Conservation (phyloP, 2,888 invertebrate genomes). For the Cyclophora albipunctata region DNA sequence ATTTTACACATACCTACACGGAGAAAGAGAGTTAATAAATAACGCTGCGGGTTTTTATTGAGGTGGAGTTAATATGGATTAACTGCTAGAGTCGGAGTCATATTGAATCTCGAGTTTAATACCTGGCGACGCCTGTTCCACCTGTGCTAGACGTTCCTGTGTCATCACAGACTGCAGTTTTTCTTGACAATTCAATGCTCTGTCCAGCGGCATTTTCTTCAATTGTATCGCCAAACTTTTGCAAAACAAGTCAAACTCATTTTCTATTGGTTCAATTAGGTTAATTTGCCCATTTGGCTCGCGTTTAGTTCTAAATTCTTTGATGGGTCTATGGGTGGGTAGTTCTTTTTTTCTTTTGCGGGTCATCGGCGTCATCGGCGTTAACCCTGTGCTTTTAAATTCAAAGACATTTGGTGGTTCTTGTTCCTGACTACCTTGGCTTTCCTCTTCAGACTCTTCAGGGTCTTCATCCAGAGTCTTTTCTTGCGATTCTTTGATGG, state of each 20-base stretch:
- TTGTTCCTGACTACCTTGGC: conserved; percentile 3
- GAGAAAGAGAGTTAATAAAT: neutral
- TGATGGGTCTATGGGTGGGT: conserved; percentile 14
- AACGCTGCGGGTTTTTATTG: too few relatives aligned
- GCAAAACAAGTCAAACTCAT: conserved; percentile 20
- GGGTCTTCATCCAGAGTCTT: conserved; percentile 9
- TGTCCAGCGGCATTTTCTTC: conserved; percentile 17
- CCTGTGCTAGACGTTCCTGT: conserved; percentile 12
- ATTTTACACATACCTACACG: too few relatives aligned
- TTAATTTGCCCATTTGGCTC: conserved; percentile 1
- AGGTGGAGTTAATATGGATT: neutral
- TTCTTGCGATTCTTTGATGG: too few relatives aligned
- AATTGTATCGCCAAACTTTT: conserved; percentile 20
- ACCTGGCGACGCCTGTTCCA: conserved; percentile 2
- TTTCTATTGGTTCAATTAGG: conserved; percentile 4
- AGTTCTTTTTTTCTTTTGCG: too few relatives aligned
- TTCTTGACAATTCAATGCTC: conserved; percentile 16
- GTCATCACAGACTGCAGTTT: conserved; percentile 17
- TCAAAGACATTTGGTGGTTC: too few relatives aligned
- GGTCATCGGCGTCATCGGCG: too few relatives aligned
- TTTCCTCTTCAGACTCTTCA: conserved; percentile 6
- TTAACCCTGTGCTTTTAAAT: too few relatives aligned
- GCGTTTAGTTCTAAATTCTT: conserved; percentile 10
- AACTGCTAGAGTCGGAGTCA: conserved; percentile 1
- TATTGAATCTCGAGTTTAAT: neutral